phyloP scores from a whole-genome alignment of 2,797 vertebrate genomes.

The Acipenser ruthenus region DNA sequence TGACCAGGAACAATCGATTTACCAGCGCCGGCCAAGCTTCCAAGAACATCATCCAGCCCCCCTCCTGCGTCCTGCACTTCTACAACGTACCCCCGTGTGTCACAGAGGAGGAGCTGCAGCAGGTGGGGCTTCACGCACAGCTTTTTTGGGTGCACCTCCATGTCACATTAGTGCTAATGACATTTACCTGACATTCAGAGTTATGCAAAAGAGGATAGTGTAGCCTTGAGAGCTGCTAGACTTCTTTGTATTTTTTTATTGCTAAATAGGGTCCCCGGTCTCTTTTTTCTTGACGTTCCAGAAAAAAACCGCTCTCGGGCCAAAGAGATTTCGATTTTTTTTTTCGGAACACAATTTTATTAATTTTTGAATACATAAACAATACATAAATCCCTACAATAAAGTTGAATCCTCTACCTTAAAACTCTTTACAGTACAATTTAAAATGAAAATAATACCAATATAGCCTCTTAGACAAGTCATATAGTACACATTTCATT shows the following conservation, averaged over 20 bases:
- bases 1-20: slow-evolving; percentile 96
- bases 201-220: neutral
- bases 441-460: too few species aligned
- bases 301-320: neutral
- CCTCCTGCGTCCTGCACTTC: slow-evolving; percentile 90
- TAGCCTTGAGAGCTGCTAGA: neutral
- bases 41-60: slow-evolving; percentile 96
- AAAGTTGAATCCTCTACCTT: too few species aligned
- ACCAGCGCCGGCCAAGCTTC: slow-evolving; percentile 93
- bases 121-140: slow-evolving; percentile 45
- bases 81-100: slow-evolving; percentile 89
- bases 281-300: too few species aligned
- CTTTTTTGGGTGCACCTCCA: neutral
- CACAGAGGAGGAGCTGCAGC: slow-evolving; percentile 81
- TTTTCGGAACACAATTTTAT: too few species aligned
- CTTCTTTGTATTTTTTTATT: neutral
- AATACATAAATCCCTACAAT: too few species aligned
- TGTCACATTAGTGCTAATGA: neutral
- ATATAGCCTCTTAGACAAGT: too few species aligned
- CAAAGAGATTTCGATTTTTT: neutral
- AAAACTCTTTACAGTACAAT: too few species aligned
- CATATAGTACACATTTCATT: too few species aligned
- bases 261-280: too few species aligned
- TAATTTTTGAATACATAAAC: too few species aligned
- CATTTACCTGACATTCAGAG: neutral